Evolutionary conservation across 2,797 vertebrate species (phyloP).

Genomic region (Scleropages formosus): DNA sequence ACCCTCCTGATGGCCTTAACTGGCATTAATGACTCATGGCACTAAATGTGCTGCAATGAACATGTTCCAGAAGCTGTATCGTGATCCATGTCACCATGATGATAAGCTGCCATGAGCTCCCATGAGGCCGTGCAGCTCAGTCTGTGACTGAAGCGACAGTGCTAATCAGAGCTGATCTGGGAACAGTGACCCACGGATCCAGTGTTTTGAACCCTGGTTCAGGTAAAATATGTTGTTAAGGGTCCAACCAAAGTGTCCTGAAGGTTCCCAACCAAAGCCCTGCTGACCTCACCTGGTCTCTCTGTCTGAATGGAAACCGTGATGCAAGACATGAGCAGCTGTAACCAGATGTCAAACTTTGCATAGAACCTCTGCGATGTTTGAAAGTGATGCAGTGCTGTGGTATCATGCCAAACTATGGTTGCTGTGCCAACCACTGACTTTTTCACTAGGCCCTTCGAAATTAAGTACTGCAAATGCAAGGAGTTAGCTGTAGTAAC

Average conservation of each 20-base stretch:
- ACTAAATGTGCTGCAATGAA: background rate
- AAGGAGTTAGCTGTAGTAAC: slow-evolving; percentile 1
- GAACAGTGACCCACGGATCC: too few relatives aligned
- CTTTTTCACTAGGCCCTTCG: background rate
- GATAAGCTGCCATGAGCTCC: background rate
- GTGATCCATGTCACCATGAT: background rate
- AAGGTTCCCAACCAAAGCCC: too few relatives aligned
- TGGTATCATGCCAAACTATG: slow-evolving; percentile 6
- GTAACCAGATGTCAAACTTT: too few relatives aligned
- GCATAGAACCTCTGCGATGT: background rate
- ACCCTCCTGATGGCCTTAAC: background rate
- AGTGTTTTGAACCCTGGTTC: too few relatives aligned
- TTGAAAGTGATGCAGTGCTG: background rate
- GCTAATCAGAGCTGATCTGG: too few relatives aligned
- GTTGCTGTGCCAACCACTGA: slow-evolving; percentile 22
- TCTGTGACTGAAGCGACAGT: background rate
- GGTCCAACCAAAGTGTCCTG: too few relatives aligned
- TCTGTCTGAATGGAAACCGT: too few relatives aligned
- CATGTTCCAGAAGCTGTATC: background rate
- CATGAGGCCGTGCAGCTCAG: background rate
- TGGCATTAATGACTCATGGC: background rate
- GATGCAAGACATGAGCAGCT: too few relatives aligned
- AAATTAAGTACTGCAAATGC: slow-evolving; percentile 11
- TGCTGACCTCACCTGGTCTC: too few relatives aligned
- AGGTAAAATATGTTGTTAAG: too few relatives aligned